Evolutionary conservation across 2,888 invertebrate species (phyloP).

Genomic region (Agrilus biguttatus): DNA sequence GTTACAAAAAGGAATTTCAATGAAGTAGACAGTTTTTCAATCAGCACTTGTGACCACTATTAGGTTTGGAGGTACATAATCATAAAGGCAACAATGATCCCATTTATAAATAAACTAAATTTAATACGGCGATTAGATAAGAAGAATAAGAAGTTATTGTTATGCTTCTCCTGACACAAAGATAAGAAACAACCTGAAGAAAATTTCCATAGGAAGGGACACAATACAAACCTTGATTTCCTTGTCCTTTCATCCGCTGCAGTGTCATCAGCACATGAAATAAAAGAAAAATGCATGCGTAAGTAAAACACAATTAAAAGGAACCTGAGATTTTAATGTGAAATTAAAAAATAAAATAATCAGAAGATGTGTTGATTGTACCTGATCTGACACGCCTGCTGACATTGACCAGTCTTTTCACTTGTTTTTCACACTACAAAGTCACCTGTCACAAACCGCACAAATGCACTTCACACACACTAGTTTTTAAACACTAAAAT

Average conservation of each 20-base stretch:
- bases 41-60: slow-evolving; percentile 1
- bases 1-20: background rate
- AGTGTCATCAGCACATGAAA: slow-evolving; percentile 40
- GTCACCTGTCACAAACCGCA: slow-evolving; percentile 19
- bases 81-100: background rate
- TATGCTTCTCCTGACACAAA: background rate
- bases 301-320: slow-evolving; percentile 16
- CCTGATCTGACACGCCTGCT: slow-evolving; percentile 86
- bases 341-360: slow-evolving; percentile 20
- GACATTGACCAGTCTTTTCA: slow-evolving; percentile 66
- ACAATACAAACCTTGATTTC: slow-evolving; percentile 52
- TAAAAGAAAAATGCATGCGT: slow-evolving; percentile 31
- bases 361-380: slow-evolving; percentile 37
- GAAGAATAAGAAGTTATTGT: slow-evolving; percentile 1
- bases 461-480: slow-evolving; percentile 23
- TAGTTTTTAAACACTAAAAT: slow-evolving; percentile 17
- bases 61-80: background rate
- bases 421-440: slow-evolving; percentile 32
- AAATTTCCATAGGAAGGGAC: slow-evolving; percentile 5
- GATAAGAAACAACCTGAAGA: slow-evolving; percentile 1
- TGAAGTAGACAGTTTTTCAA: background rate
- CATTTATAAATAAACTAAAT: background rate
- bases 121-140: slow-evolving; percentile 1
- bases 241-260: slow-evolving; percentile 78
- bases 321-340: slow-evolving; percentile 17